phyloP scores from a whole-genome alignment of 1,140 invertebrate species.

The Steinernema feltiae region DNA sequence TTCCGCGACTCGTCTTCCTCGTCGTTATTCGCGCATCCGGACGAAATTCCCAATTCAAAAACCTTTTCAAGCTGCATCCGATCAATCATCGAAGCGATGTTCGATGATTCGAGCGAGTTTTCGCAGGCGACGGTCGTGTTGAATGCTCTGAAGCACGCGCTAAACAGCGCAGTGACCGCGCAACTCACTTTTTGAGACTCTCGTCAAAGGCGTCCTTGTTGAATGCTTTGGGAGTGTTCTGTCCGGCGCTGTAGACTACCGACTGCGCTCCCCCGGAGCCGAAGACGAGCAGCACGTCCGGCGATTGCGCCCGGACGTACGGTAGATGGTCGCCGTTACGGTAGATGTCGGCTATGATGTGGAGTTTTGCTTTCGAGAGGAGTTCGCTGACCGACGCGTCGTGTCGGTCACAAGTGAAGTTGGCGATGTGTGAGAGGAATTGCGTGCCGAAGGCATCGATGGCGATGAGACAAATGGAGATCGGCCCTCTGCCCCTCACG shows the following conservation, averaged over 20 bases:
- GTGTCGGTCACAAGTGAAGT: conserved; percentile 12
- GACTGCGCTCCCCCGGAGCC: conserved; percentile 39
- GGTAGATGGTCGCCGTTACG: conserved; percentile 31
- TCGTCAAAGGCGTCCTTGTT: conserved; percentile 47
- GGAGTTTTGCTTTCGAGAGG: conserved; percentile 7
- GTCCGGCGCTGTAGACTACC: conserved; percentile 46
- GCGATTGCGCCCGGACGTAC: conserved; percentile 31
- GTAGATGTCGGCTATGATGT: conserved; percentile 37
- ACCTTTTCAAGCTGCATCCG: conserved; percentile 16
- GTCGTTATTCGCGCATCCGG: conserved; percentile 39
- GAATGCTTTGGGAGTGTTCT: conserved; percentile 47
- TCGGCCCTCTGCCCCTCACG: conserved; percentile 34
- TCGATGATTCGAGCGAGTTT: background rate
- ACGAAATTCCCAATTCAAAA: conserved; percentile 47
- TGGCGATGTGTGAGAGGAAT: background rate
- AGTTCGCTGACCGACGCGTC: background rate
- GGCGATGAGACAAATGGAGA: conserved; percentile 25
- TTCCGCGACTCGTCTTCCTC: conserved; percentile 15
- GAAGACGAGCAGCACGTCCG: conserved; percentile 47
- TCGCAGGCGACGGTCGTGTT: background rate
- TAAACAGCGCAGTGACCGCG: background rate
- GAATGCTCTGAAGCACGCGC: background rate
- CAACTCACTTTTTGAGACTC: conserved; percentile 45
- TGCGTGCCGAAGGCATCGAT: background rate
- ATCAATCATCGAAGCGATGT: conserved; percentile 23